Conservation (phyloP, 2,888 invertebrate species). For the Bugula neritina region DNA sequence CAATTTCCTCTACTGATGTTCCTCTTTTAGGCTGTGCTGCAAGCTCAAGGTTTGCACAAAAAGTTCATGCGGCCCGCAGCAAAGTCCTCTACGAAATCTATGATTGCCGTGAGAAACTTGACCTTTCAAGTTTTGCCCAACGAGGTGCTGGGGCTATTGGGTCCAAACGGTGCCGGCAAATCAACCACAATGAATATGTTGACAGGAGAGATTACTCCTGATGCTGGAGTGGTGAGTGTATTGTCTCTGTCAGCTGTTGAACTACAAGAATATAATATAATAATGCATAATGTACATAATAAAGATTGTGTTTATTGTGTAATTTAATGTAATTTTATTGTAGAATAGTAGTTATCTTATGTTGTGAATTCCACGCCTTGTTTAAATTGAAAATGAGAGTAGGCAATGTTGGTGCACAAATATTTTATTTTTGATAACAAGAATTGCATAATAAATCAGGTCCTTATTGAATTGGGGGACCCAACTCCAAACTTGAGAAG, state of each 20-base stretch:
- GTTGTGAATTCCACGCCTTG: neutral
- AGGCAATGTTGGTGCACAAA: neutral
- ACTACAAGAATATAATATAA: too few species aligned
- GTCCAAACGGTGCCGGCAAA: slow-evolving; percentile 82
- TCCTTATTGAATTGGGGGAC: neutral
- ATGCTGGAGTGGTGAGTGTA: slow-evolving; percentile 58
- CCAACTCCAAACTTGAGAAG: too few species aligned
- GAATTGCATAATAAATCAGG: neutral
- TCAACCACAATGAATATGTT: slow-evolving; percentile 81
- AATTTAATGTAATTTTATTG: neutral
- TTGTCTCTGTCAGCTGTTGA: too few species aligned
- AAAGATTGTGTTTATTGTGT: too few species aligned
- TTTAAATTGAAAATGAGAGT: neutral
- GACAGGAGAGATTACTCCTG: slow-evolving; percentile 72
- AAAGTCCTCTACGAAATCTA: slow-evolving; percentile 44
- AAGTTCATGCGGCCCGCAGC: slow-evolving; percentile 52
- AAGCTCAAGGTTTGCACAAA: slow-evolving; percentile 59
- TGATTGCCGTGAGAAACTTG: slow-evolving; percentile 68
- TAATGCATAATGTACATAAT: too few species aligned
- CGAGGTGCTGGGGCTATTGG: slow-evolving; percentile 78
- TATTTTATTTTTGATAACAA: neutral
- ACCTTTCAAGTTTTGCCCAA: slow-evolving; percentile 73
- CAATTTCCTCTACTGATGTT: too few species aligned
- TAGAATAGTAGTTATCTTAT: neutral
- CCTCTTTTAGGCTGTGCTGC: slow-evolving; percentile 34